Evolutionary conservation across 2,888 invertebrate species (phyloP).

Genomic region (Pocota personata): DNA sequence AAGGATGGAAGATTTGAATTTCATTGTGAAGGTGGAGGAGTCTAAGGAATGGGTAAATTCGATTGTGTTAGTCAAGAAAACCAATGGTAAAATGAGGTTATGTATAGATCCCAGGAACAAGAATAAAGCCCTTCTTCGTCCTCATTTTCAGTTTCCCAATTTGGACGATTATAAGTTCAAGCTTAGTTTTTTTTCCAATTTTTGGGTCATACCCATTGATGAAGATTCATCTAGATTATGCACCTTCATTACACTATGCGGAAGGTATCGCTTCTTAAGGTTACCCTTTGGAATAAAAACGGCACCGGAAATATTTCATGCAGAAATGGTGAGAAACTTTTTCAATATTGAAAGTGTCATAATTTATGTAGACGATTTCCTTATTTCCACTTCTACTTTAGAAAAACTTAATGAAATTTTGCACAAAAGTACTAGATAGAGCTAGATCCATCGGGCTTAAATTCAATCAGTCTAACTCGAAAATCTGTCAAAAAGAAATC

Average conservation of each 20-base stretch:
- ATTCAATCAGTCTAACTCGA: constrained; percentile 51
- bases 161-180: constrained; percentile 1
- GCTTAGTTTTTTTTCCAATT: background rate
- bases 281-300: too few relatives aligned
- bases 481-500: constrained; percentile 51
- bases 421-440: too few relatives aligned
- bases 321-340: constrained; percentile 52
- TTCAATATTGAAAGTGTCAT: constrained; percentile 2
- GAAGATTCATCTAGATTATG: background rate
- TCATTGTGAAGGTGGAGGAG: background rate
- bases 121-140: constrained; percentile 17
- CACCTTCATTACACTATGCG: constrained; percentile 22
- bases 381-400: too few relatives aligned
- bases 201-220: background rate
- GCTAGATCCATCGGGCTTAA: background rate
- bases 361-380: too few relatives aligned
- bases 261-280: too few relatives aligned
- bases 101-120: constrained; percentile 37
- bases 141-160: constrained; percentile 10
- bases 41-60: constrained; percentile 18
- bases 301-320: constrained; percentile 63
- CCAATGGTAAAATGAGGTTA: constrained; percentile 19
- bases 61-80: constrained; percentile 25
- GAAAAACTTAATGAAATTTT: too few relatives aligned
- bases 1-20: background rate